Conservation (phyloP, 2,113 vertebrate genomes). For the Notarius lentiginosus region DNA sequence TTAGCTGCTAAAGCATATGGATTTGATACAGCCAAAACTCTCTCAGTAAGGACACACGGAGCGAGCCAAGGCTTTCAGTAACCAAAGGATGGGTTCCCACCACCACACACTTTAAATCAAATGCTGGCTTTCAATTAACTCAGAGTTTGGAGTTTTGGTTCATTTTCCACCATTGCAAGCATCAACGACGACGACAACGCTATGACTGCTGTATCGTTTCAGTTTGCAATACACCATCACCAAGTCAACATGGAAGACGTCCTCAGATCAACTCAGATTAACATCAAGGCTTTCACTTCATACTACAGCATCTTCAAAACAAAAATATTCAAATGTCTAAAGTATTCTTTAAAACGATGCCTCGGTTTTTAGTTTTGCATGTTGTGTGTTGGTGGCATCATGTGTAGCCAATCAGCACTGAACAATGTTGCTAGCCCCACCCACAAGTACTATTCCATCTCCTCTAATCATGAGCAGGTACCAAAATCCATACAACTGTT, state of each 20-base stretch:
- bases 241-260: not conserved
- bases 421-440: not conserved
- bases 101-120: not conserved
- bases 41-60: not conserved
- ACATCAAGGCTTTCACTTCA: not conserved
- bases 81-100: not conserved
- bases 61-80: not conserved
- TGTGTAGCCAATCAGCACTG: not conserved
- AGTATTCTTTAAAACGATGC: not conserved
- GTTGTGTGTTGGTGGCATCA: not conserved
- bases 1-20: not conserved
- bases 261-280: not conserved
- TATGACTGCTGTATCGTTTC: not conserved
- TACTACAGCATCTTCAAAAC: not conserved
- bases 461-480: not conserved
- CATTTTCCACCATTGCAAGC: not conserved
- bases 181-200: not conserved
- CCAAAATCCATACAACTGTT: not conserved
- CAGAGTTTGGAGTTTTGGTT: not conserved
- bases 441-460: not conserved
- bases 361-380: not conserved
- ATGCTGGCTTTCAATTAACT: not conserved
- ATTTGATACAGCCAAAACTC: slow-evolving; percentile 12
- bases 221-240: not conserved
- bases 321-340: not conserved